Evolutionary conservation across 2,888 invertebrate genomes (phyloP), one percentile per base, ranked within the genome.

Genomic region (Harmothoe impar): DNA sequence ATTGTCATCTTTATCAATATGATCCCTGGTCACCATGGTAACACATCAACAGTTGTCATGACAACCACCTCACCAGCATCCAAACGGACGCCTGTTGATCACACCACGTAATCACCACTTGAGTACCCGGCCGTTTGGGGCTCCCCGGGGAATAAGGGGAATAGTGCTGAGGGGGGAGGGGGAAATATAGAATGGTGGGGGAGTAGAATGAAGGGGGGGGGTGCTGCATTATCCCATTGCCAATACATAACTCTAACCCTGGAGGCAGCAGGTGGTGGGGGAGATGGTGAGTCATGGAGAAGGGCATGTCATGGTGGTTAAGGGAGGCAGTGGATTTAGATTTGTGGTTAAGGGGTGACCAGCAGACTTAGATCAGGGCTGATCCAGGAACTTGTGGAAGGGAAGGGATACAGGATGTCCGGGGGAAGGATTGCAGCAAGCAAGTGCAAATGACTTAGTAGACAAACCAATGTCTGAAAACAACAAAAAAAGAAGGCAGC

Each of bases 71-170:
- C 29, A 25, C 31, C 25, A 72, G 15, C 29, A 12, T 25, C 20
- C 72, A 72, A 72, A 15, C 72, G 43, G 15, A 33, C 86, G 86
- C 86, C 86, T 86, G 86, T 86, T 86, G 86, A 86, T 86, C 86
- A 86, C 43, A 43, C 54, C 29, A 0, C 25, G 23, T 86, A 52
- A 86, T 86, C 86, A 86, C 54, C 56, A 25, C 52, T 29, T 35
- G 20, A 78, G 35, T 29, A 33, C 78, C 78, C 78, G 31, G 33
- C 1, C 3, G n/a, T 78, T 29, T 29, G n/a, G 78, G 78, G 0
- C 5, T 10, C 31, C 78, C 31, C 17, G 1, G 78, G 33, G 78
- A 29, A n/a, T 78, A 68, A 68, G 78, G 78, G 78, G 33, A 29
- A n/a, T 78, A 10, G 78, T 29, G n/a, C 1, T 78, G 78, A 25